Percentiles rank a stretch among this genome's conserved stretches.
Evolutionary conservation across 1,140 invertebrate genomes (phyloP).

Genomic region (Episyrphus balteatus): DNA sequence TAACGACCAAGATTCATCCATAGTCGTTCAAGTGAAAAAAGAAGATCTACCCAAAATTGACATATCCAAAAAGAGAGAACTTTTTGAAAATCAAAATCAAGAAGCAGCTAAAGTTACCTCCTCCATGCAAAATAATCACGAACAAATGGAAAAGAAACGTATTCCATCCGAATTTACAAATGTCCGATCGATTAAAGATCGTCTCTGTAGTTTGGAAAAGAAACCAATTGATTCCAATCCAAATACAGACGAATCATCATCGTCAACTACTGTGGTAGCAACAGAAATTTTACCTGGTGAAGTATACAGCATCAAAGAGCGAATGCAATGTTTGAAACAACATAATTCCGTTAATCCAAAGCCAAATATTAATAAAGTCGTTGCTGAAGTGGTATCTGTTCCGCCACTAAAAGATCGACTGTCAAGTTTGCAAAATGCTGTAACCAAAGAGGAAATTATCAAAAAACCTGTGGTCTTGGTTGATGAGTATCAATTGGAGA

Average conservation of each 20-base stretch:
- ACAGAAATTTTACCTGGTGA: constrained; percentile 46
- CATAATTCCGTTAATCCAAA: constrained; percentile 37
- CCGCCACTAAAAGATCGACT: constrained; percentile 31
- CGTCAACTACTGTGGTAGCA: constrained; percentile 38
- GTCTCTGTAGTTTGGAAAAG: constrained; percentile 54
- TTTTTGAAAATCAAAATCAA: constrained; percentile 56
- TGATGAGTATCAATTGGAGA: constrained; percentile 31
- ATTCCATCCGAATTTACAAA: constrained; percentile 23
- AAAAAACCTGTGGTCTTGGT: constrained; percentile 30
- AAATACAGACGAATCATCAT: constrained; percentile 20
- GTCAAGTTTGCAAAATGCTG: constrained; percentile 29
- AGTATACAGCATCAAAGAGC: constrained; percentile 49
- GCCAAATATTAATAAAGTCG: constrained; percentile 21
- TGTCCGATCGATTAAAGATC: constrained; percentile 57
- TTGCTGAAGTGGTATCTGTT: constrained; percentile 26
- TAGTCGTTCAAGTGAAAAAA: constrained; percentile 30
- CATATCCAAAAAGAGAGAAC: constrained; percentile 66
- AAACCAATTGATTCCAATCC: neutral
- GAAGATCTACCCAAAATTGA: constrained; percentile 64
- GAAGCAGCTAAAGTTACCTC: constrained; percentile 3
- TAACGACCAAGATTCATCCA: neutral
- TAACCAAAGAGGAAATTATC: constrained; percentile 30
- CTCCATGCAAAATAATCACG: no score
- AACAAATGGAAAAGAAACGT: no score
- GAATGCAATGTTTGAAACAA: constrained; percentile 49